phyloP scores from a whole-genome alignment of 2,113 vertebrate genomes.

The Daboia siamensis region DNA sequence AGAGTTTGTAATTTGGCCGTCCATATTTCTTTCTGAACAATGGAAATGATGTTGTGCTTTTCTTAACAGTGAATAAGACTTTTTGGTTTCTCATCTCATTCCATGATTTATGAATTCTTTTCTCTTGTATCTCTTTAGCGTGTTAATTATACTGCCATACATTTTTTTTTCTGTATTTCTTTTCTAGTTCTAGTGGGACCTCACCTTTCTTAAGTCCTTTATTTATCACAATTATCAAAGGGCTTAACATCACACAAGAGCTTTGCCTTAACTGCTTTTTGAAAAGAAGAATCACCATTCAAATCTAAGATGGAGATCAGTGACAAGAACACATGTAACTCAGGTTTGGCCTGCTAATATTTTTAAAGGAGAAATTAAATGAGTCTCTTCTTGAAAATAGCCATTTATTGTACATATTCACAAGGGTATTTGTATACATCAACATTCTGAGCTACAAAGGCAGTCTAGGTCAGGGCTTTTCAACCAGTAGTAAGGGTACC shows the following conservation, averaged over 20 bases:
- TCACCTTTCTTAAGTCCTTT: constrained; percentile 64
- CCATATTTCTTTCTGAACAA: constrained; percentile 40
- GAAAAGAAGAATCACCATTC: constrained; percentile 57
- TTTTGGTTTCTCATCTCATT: constrained; percentile 62
- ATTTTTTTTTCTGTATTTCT: constrained; percentile 61
- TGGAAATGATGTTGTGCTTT: constrained; percentile 55
- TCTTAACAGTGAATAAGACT: constrained; percentile 53
- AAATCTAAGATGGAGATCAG: constrained; percentile 54
- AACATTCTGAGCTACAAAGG: not conserved
- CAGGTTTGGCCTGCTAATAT: constrained; percentile 46
- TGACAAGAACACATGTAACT: constrained; percentile 35
- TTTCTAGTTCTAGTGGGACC: constrained; percentile 63
- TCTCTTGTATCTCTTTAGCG: constrained; percentile 57
- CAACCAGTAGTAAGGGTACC: too few species aligned
- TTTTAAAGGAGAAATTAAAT: not conserved
- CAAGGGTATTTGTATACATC: not conserved
- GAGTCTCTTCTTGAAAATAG: not conserved
- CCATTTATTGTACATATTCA: constrained; percentile 45
- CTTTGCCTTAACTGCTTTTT: constrained; percentile 62
- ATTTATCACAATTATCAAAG: constrained; percentile 64
- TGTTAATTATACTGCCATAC: constrained; percentile 69
- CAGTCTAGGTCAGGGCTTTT: not conserved
- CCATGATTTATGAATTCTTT: constrained; percentile 60
- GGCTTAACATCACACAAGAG: constrained; percentile 57
- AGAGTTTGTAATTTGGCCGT: too few species aligned